A percentile compares a stretch with the other conserved stretches of the same genome.
These are phyloP conservation scores for Phyto melanocephala DNA, from an alignment of 2,888 invertebrate species.

Conservation along the genomic window DNA sequence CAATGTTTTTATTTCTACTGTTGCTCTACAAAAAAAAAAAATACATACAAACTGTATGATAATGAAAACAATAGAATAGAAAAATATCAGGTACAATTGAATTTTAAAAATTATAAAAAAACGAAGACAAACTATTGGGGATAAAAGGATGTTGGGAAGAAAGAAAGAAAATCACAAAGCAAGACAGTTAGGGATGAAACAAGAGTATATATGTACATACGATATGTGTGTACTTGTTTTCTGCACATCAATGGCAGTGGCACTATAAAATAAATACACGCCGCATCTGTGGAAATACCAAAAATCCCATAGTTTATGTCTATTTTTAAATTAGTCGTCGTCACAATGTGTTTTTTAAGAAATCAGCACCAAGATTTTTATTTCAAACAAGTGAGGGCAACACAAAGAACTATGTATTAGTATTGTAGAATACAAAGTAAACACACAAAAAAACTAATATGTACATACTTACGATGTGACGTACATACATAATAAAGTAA, in stretches of 20 bases:
- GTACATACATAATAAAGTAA: slow-evolving; percentile 31
- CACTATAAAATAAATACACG: too few species aligned
- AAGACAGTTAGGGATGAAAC: not conserved
- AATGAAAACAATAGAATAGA: not conserved
- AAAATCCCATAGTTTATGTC: not conserved
- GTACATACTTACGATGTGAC: too few species aligned
- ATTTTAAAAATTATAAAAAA: not conserved
- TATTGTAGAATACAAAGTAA: not conserved
- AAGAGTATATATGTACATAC: not conserved
- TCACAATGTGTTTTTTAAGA: not conserved
- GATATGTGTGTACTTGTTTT: not conserved
- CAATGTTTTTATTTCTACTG: not conserved
- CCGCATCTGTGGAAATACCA: not conserved
- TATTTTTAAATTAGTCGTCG: not conserved
- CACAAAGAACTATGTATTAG: not conserved
- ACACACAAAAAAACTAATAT: not conserved
- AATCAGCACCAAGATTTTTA: not conserved
- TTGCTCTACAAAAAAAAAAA: not conserved
- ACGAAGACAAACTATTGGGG: not conserved
- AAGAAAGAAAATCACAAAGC: not conserved
- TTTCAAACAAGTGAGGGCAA: not conserved
- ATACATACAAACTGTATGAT: not conserved
- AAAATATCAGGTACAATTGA: not conserved
- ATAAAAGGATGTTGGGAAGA: not conserved
- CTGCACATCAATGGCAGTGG: not conserved